phyloP scores from a whole-genome alignment of 2,113 vertebrate genomes.

The Cyanoramphus novaezelandiae region DNA sequence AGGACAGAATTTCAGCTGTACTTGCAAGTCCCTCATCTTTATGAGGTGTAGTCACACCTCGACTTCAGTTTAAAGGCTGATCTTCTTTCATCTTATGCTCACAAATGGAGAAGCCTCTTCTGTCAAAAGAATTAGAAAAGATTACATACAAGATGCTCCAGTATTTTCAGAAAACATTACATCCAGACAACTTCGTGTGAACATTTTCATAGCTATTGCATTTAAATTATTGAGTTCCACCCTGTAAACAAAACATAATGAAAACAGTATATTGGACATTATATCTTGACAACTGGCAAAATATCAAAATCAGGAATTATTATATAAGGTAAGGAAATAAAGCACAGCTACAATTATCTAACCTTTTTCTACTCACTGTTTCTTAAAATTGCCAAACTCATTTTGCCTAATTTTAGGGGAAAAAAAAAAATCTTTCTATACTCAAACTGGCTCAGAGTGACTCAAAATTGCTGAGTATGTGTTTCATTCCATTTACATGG shows the following conservation, averaged over 20 bases:
- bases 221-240: neutral
- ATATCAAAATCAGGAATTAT: neutral
- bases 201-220: neutral
- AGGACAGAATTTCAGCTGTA: neutral
- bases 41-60: neutral
- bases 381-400: neutral
- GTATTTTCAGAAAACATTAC: neutral
- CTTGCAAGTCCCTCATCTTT: neutral
- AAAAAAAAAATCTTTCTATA: neutral
- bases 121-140: neutral
- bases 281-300: neutral
- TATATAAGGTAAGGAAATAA: neutral
- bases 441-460: neutral
- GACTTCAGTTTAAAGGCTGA: neutral
- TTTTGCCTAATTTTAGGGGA: neutral
- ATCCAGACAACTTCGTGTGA: neutral
- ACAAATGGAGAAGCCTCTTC: neutral
- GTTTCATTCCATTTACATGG: neutral
- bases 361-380: neutral
- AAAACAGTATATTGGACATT: neutral
- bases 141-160: neutral
- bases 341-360: neutral
- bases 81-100: neutral
- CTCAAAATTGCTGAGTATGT: neutral
- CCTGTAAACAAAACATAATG: neutral